Base-by-base conservation (phyloP, 2,888 invertebrate genomes). In the Lumbricus terrestris region DNA sequence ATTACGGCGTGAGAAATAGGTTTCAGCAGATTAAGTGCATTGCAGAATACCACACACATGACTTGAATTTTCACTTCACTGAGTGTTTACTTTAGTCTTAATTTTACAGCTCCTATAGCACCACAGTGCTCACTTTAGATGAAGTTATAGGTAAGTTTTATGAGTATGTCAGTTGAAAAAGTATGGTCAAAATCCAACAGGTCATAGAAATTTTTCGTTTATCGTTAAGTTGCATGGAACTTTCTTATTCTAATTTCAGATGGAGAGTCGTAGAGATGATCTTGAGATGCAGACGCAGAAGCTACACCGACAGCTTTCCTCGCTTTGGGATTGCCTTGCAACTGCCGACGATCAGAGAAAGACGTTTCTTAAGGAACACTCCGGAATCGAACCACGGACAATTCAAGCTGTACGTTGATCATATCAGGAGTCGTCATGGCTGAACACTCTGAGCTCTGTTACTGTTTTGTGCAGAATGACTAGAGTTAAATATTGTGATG, bases 351-450 rank as follows among this genome's bases (percentile, higher is more conserved):
- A 85, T 40, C 83, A 85, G 54, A 90, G 90, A 35, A 42, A 42
- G n/a, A 15, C 82, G 33, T 90, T 90, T 37, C 42, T 47, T 29
- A 85, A 69, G n/a, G 83, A 40, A 34, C 42, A 90, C 54, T 47
- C 35, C 23, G 90, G 90, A 34, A 34, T 90, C 34, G 88, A 90
- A 37, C 90, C 83, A 23, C 82, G 33, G 69, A 90, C 90, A 15
- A 90, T 90, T n/a, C 88, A 83, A 37, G 90, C 85, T 40, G 90
- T 90, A 88, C 20, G 90, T 90, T 90, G n/a, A n/a, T 34, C 5
- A 37, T 15, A 83, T 1, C 34, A 35, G 3, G 18, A 20, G 20
- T 38, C 34, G 16, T 69, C n/a, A 29, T 69, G 29, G n/a, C n/a
- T 69, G 69, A 47, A 47, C 18, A 20, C 47, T 47, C 47, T 47